phyloP scores from a whole-genome alignment of 2,113 vertebrate species.

The Pardalotus punctatus region DNA sequence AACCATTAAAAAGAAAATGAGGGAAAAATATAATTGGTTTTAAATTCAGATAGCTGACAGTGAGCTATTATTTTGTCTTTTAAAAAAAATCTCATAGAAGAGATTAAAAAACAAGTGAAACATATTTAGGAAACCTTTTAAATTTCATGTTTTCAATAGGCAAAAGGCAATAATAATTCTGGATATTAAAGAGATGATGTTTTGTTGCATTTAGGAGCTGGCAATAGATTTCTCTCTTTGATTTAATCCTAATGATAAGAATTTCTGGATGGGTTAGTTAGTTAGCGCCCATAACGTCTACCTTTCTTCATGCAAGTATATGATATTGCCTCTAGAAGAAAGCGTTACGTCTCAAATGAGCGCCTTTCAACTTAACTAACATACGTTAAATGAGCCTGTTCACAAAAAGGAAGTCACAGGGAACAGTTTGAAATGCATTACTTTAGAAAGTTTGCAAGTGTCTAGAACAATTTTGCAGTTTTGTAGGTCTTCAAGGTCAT shows the following conservation, averaged over 20 bases:
- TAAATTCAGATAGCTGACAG: neutral
- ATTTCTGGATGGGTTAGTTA: neutral
- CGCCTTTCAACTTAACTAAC: neutral
- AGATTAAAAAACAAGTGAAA: neutral
- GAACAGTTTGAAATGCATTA: neutral
- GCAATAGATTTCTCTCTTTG: neutral
- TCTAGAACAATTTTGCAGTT: constrained; percentile 1
- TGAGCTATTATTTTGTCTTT: neutral
- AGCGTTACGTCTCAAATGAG: neutral
- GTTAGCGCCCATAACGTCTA: neutral
- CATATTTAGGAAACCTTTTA: neutral
- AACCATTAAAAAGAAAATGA: neutral
- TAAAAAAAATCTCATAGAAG: neutral
- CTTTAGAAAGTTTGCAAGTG: neutral
- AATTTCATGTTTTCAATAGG: neutral
- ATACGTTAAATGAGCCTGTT: neutral
- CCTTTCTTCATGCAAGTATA: neutral
- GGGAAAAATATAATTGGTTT: neutral
- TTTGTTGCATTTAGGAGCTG: neutral
- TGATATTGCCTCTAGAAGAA: neutral
- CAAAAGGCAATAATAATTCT: neutral
- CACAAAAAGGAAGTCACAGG: neutral
- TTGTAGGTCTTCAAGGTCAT: neutral
- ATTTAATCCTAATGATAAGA: neutral
- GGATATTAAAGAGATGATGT: neutral